These are phyloP conservation scores for Drosophila repletoides DNA, from an alignment of 1,140 invertebrate genomes.

Conservation along the genomic window DNA sequence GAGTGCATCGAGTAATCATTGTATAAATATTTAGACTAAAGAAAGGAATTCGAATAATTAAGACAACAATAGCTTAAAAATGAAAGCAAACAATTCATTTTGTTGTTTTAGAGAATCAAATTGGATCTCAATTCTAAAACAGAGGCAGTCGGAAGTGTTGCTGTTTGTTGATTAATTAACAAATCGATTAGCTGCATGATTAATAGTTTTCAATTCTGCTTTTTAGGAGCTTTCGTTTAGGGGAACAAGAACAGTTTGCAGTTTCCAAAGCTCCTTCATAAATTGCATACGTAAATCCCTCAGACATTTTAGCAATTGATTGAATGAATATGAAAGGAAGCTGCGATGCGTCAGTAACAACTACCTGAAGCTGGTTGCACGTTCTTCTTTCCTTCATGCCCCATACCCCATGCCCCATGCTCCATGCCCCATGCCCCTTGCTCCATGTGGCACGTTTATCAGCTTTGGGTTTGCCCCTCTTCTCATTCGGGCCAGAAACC, in stretches of 20 bases:
- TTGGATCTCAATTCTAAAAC: no score
- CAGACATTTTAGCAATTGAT: slow-evolving; percentile 53
- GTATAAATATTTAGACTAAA: slow-evolving; percentile 29
- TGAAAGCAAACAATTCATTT: slow-evolving; percentile 13
- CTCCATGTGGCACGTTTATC: slow-evolving; percentile 42
- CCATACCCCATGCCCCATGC: no score
- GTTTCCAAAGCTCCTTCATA: slow-evolving; percentile 5
- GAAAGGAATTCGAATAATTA: slow-evolving; percentile 26
- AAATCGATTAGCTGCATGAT: slow-evolving; percentile 42
- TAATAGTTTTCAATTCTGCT: slow-evolving; percentile 18
- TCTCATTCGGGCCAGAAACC: slow-evolving; percentile 6
- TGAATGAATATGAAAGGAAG: slow-evolving; percentile 67
- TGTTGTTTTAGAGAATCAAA: no score
- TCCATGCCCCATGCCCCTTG: slow-evolving; percentile 9
- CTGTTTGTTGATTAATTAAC: slow-evolving; percentile 44
- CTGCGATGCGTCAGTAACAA: slow-evolving; percentile 15
- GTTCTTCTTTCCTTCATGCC: slow-evolving; percentile 12
- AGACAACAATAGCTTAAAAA: slow-evolving; percentile 2
- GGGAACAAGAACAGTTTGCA: slow-evolving; percentile 6
- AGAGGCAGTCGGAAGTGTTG: slow-evolving; percentile 29
- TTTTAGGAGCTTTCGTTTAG: background rate
- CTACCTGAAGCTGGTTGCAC: slow-evolving; percentile 2
- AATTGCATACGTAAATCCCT: slow-evolving; percentile 16
- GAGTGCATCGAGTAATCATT: no score
- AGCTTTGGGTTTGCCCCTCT: slow-evolving; percentile 14